Base-by-base conservation (phyloP, 2,888 invertebrate species). In the Eupeodes latifasciatus region DNA sequence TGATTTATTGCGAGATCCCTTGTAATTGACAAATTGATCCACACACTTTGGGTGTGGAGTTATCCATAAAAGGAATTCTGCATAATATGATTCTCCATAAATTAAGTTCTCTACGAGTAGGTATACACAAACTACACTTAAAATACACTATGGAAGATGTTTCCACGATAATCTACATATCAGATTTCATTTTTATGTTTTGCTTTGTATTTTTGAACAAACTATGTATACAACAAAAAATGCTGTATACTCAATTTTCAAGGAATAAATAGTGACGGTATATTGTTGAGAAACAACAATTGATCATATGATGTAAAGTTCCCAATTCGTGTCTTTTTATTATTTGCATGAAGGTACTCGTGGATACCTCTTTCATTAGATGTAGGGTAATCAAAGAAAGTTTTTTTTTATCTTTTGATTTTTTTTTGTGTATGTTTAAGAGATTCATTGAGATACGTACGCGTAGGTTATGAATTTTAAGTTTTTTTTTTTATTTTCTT, bases 1-100 rank as follows among this genome's bases (percentile, higher is more conserved):
- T 84, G 81, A 85, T 85, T 85, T 85, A 85, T 85, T 61, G 49
- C 74, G 27, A 27, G 51, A 77, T 72, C 71, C 61, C 27, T 40
- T 61, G 53, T 55, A 77, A 74, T 77, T 77, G 85, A 85, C 81
- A 85, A 85, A 61, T 76, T 85, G 71, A 80, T 64, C 76, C 72
- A 53, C 59, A 74, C 34, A 64, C 36, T 40, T 72, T 64, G 77
- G 85, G 85, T 81, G 85, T 81, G 81, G 81, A 77, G n/a, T 53
- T 69, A 85, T 81, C 71, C 74, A 53, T 27, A 27, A 71, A 64
- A 61, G 69, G 75, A 84, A 84, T 69, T 75, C 66, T 53, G 64
- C 34, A 77, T 62, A 64, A 19, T 78, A 67, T 72, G 57, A 40
- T 64, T 61, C 44, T 66, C 40, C 77, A 51, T 66, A 76, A 69